Percentiles rank a stretch among this genome's conserved stretches.
Conservation (phyloP, 2,797 vertebrate genomes). For the Falco berigora region DNA sequence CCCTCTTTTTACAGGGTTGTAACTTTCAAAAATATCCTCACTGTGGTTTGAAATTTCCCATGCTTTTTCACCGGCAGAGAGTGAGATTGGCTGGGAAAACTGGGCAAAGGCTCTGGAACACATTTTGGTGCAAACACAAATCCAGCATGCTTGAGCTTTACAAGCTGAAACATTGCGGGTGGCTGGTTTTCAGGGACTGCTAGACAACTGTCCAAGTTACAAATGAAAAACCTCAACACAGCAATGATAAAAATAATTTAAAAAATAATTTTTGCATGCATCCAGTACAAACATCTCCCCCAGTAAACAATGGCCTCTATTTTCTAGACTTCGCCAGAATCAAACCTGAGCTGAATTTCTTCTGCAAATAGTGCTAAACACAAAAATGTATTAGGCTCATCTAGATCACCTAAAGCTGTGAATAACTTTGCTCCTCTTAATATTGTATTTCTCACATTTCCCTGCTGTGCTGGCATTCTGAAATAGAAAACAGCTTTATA, state of each 20-base stretch:
- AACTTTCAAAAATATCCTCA: constrained; percentile 5
- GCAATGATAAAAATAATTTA: neutral
- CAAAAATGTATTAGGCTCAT: neutral
- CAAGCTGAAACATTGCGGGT: neutral
- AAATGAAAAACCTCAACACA: neutral
- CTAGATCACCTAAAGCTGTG: neutral
- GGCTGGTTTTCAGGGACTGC: constrained; percentile 22
- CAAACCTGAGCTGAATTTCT: neutral
- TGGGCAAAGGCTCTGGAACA: neutral
- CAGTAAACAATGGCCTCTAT: neutral
- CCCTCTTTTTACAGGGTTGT: neutral
- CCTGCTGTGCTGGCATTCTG: neutral
- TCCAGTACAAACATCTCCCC: neutral
- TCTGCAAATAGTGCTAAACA: neutral
- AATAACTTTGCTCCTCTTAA: neutral
- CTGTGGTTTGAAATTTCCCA: neutral
- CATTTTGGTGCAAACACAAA: neutral
- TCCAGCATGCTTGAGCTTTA: neutral
- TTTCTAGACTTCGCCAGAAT: neutral
- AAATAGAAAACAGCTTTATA: neutral
- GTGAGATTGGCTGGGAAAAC: neutral
- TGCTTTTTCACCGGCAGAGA: neutral
- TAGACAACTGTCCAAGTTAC: neutral
- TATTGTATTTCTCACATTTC: neutral
- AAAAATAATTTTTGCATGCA: neutral